These are phyloP conservation scores for Lasioglossum oenotherae DNA, from an alignment of 2,888 invertebrate genomes.

Conservation along the genomic window DNA sequence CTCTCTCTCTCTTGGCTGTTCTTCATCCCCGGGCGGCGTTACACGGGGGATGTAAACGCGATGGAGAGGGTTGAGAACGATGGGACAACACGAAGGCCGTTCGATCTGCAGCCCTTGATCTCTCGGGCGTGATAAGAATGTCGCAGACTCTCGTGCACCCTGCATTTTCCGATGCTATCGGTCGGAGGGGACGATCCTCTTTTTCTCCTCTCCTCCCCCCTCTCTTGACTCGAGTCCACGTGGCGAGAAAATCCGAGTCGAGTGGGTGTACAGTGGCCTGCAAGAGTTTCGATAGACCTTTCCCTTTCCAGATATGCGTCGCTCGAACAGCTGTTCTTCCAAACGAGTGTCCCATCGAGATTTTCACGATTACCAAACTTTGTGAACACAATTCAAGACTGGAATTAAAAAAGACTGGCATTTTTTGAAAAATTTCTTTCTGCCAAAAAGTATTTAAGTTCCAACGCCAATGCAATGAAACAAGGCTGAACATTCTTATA, in stretches of 20 bases:
- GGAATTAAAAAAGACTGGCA: no score
- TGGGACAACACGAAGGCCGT: neutral
- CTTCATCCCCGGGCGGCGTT: neutral
- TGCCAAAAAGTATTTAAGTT: no score
- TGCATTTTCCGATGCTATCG: constrained; percentile 32
- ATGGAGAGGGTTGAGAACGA: constrained; percentile 9
- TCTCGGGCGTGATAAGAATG: constrained; percentile 63
- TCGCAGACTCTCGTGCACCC: constrained; percentile 29
- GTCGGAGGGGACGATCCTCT: neutral
- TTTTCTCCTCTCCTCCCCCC: neutral
- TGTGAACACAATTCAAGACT: no score
- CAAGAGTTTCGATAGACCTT: neutral
- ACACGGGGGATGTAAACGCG: neutral
- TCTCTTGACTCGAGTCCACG: neutral
- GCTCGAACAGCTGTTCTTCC: no score
- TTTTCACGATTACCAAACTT: no score
- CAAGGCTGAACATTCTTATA: no score
- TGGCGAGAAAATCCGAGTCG: neutral
- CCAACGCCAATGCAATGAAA: no score
- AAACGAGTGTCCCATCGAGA: no score
- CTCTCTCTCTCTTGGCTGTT: constrained; percentile 14
- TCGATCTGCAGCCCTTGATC: constrained; percentile 62
- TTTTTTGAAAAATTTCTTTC: no score
- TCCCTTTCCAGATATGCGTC: no score
- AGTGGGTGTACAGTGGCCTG: neutral